phyloP scores from a whole-genome alignment of 2,113 vertebrate species.

The Apeltes quadracus region DNA sequence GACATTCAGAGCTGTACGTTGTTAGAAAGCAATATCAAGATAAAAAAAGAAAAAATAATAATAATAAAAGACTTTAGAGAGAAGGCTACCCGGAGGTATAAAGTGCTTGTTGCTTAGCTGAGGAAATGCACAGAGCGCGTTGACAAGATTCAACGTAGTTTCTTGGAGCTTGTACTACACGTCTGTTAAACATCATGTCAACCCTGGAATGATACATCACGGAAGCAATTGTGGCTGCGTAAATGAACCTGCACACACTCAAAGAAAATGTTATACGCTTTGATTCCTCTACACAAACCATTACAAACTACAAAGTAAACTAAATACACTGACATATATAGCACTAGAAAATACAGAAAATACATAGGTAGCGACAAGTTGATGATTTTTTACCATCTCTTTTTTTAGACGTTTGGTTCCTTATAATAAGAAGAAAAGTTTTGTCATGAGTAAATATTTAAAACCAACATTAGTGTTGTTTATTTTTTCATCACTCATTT shows the following conservation, averaged over 20 bases:
- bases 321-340: slow-evolving; percentile 20
- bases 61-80: not conserved
- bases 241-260: slow-evolving; percentile 26
- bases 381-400: not conserved
- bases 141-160: slow-evolving; percentile 68
- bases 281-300: slow-evolving; percentile 16
- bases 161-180: slow-evolving; percentile 73
- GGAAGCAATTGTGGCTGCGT: slow-evolving; percentile 54
- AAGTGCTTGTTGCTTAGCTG: slow-evolving; percentile 50
- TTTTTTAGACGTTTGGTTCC: not conserved
- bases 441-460: not conserved
- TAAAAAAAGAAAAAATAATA: not conserved
- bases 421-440: not conserved
- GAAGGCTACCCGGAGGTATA: slow-evolving; percentile 4
- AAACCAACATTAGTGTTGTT: not conserved
- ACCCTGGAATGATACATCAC: slow-evolving; percentile 70
- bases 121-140: slow-evolving; percentile 74
- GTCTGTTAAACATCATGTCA: slow-evolving; percentile 75
- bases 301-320: not conserved
- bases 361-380: not conserved
- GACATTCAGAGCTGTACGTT: not conserved
- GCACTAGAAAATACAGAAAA: not conserved
- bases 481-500: not conserved
- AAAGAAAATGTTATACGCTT: slow-evolving; percentile 9
- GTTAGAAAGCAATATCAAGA: not conserved